Conservation (phyloP, 92 coral and sea anemone species). For the Porites rus region DNA sequence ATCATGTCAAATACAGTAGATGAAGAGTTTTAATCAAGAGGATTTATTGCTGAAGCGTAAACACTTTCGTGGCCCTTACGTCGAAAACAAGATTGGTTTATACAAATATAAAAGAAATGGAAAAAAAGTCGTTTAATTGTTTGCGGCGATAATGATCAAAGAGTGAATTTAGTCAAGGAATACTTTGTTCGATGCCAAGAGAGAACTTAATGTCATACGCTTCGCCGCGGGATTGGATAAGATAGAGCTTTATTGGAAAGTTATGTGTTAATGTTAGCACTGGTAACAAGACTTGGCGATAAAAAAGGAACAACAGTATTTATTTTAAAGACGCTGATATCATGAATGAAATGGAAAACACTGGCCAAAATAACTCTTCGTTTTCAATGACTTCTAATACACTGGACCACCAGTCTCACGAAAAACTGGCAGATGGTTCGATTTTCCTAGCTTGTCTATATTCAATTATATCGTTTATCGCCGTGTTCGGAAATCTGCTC, state of each 20-base stretch:
- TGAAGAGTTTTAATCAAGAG: background rate
- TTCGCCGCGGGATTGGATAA: background rate
- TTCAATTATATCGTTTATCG: constrained; percentile 31
- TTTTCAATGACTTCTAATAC: background rate
- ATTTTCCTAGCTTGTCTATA: constrained; percentile 21
- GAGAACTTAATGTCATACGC: background rate
- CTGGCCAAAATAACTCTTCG: constrained; percentile 4
- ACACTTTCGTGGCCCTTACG: background rate
- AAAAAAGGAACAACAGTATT: background rate
- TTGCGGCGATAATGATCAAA: background rate
- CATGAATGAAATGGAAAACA: background rate
- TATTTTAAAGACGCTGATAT: background rate
- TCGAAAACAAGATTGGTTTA: background rate
- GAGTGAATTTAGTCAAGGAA: background rate
- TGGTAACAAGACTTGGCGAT: background rate
- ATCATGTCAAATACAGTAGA: background rate
- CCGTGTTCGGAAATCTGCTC: constrained; percentile 71
- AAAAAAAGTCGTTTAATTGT: background rate
- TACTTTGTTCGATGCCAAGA: constrained; percentile 3
- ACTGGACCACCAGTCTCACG: background rate
- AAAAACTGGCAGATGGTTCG: background rate
- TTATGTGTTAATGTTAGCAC: background rate
- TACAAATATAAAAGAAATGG: background rate
- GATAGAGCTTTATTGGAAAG: background rate
- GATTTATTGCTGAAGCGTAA: background rate